Base-by-base conservation (phyloP, 1,140 invertebrate genomes). In the Palaemon carinicauda region DNA sequence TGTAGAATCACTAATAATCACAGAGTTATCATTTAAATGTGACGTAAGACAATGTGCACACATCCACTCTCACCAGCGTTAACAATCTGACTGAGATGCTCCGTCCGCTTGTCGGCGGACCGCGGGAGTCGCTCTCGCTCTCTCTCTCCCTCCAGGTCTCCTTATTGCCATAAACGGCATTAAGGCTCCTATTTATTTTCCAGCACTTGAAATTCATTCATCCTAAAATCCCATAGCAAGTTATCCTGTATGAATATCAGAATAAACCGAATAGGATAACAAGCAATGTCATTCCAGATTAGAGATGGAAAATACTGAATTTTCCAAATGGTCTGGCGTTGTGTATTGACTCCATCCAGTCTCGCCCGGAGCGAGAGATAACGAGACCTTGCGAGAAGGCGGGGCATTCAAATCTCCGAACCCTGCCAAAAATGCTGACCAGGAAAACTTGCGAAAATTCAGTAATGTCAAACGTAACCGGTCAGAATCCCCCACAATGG, bases 401-500 rank as follows among this genome's bases (percentile, higher is more conserved):
- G 82, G 82, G 82, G 73, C 71, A 71, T 83, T 83, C 82, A 83
- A 83, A 83, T 83, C 73, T 24, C 82, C 82, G 10, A 50, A 65
- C 19, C n/a, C 41, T 31, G 52, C 15, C 33, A 21, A 21, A 71
- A 60, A n/a, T n/a, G 50, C 80, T 33, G 24, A 53, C 15, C 33
- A n/a, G 21, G 41, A 56, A 65, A 65, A 19, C 19, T 56, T 21
- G 56, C 56, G n/a, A 50, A 81, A 24, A 21, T 21, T 69, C n/a
- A n/a, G n/a, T n/a, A n/a, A n/a, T n/a, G n/a, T n/a, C n/a, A n/a
- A 31, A 60, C 31, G 41, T 52, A 24, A 29, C 19, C 29, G n/a
- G 14, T 50, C 15, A 21, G 53, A 2, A 12, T 21, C 1, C 21
- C 33, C 17, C 24, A 50, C n/a, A 77, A 0, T 3, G 0, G 31